These are phyloP conservation scores for Distichodus sexfasciatus DNA, from an alignment of 2,797 vertebrate genomes.

Conservation along the genomic window DNA sequence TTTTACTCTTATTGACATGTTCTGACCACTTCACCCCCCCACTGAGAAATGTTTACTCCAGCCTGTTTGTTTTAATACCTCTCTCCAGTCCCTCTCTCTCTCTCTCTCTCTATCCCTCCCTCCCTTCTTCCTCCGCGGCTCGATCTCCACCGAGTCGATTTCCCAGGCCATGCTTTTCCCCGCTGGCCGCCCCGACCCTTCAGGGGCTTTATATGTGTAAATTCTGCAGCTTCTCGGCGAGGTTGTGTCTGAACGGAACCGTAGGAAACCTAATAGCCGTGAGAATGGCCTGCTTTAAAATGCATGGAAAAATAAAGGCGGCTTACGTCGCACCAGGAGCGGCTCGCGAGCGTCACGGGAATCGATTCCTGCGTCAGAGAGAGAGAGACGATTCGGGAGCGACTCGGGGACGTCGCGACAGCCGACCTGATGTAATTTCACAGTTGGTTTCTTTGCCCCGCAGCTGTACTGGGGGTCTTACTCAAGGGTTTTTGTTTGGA, in stretches of 20 bases:
- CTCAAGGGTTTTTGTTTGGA: neutral
- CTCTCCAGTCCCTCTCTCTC: no score
- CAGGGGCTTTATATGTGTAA: slow-evolving; percentile 1
- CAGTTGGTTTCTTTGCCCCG: slow-evolving; percentile 1
- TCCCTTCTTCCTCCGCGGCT: neutral
- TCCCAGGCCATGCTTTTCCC: neutral
- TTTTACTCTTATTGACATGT: no score
- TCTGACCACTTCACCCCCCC: no score
- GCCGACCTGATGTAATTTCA: slow-evolving; percentile 1
- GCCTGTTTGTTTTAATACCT: neutral
- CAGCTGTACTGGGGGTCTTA: neutral
- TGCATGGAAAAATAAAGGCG: slow-evolving; percentile 27
- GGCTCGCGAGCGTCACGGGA: neutral
- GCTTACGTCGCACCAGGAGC: neutral
- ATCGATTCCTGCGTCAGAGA: neutral
- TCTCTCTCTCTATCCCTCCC: no score
- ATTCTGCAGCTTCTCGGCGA: neutral
- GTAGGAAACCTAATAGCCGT: neutral
- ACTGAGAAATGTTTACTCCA: no score
- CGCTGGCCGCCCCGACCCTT: slow-evolving; percentile 7
- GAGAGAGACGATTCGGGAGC: neutral
- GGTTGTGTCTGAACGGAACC: slow-evolving; percentile 5
- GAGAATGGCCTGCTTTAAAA: slow-evolving; percentile 31
- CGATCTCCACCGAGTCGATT: neutral
- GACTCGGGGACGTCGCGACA: no score